Conservation (phyloP, 1,140 invertebrate species). For the Diuraphis noxia region DNA sequence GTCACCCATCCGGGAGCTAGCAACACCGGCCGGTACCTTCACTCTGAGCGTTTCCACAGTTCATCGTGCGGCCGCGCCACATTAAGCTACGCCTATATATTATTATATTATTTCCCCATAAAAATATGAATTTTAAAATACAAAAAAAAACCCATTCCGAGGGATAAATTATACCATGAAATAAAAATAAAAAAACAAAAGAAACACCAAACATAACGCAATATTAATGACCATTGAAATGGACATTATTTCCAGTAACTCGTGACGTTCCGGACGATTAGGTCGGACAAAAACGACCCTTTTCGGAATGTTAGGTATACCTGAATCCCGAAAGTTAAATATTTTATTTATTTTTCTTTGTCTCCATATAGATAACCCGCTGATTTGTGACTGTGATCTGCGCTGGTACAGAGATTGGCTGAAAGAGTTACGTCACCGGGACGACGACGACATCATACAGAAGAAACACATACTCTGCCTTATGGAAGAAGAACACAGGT, state of each 20-base stretch:
- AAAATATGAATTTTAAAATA: neutral
- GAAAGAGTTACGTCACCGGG: slow-evolving; percentile 72
- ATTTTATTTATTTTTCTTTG: neutral
- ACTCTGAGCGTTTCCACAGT: too few species aligned
- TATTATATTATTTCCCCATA: neutral
- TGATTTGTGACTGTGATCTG: slow-evolving; percentile 84
- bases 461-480: slow-evolving; percentile 81
- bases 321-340: neutral
- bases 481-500: slow-evolving; percentile 54
- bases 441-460: slow-evolving; percentile 83
- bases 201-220: neutral
- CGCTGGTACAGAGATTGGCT: slow-evolving; percentile 82
- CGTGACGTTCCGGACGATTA: neutral
- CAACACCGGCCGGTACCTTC: too few species aligned
- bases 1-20: too few species aligned
- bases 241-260: neutral
- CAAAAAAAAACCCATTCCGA: neutral
- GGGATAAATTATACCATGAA: neutral
- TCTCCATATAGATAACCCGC: slow-evolving; percentile 78
- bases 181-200: neutral
- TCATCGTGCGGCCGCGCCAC: too few species aligned
- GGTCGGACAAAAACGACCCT: neutral
- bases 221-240: neutral
- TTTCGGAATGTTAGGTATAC: neutral
- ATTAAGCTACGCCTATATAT: too few species aligned